These are phyloP conservation scores for Caenorhabditis latens DNA, from an alignment of 1,140 invertebrate genomes.

Conservation along the genomic window DNA sequence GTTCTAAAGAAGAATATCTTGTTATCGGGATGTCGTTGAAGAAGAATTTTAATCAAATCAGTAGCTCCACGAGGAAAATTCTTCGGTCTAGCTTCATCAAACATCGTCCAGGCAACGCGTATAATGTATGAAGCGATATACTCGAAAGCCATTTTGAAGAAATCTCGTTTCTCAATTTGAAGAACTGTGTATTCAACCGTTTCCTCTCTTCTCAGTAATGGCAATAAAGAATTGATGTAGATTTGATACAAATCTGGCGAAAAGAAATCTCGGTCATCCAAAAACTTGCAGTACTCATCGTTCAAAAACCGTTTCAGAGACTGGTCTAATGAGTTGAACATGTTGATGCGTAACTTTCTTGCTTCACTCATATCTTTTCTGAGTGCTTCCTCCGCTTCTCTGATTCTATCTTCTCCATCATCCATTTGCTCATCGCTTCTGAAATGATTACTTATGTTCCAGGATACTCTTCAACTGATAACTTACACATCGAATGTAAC, in stretches of 20 bases:
- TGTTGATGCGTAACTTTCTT: constrained; percentile 12
- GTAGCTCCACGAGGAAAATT: constrained; percentile 13
- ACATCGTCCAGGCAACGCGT: constrained; percentile 38
- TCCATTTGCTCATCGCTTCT: constrained; percentile 31
- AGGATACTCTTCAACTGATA: background rate
- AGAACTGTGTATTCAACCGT: background rate
- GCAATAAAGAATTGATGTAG: constrained; percentile 23
- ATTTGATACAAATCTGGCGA: constrained; percentile 24
- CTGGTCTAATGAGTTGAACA: constrained; percentile 20
- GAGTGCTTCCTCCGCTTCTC: background rate
- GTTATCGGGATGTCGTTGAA: constrained; percentile 20
- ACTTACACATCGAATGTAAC: constrained; percentile 43
- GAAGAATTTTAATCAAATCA: background rate
- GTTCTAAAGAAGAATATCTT: constrained; percentile 12
- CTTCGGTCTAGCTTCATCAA: background rate
- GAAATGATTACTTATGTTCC: background rate
- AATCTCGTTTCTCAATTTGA: background rate
- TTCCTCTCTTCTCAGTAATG: constrained; percentile 5
- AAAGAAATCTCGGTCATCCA: constrained; percentile 33
- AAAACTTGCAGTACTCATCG: constrained; percentile 18
- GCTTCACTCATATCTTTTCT: background rate
- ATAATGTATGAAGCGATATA: background rate
- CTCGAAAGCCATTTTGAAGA: constrained; percentile 37
- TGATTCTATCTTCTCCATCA: constrained; percentile 21
- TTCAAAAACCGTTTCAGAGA: constrained; percentile 3